Evolutionary conservation across 2,888 invertebrate species (phyloP), one percentile per base, ranked within the genome.

Genomic region (Ormyrus rosae): DNA sequence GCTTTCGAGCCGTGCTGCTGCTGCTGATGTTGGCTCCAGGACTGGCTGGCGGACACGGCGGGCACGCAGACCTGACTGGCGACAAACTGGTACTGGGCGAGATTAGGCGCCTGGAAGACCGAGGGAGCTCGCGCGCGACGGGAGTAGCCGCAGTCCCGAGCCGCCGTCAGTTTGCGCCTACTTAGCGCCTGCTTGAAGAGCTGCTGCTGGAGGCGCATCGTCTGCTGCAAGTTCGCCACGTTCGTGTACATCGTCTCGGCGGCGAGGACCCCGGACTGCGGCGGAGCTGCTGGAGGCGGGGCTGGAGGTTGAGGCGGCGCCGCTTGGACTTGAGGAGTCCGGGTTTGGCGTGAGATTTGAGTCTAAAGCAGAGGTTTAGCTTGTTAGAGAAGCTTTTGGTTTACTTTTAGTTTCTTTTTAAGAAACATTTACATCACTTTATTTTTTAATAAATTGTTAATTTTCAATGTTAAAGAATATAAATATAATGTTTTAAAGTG

Each of bases 231-330:
- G 87, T 95, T 94, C 0, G 94, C 94, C 64, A 93, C 92, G 86
- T 94, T 94, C 13, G 95, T 94, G 90, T 95, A 95, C 94, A 95
- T 94, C 0, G 94, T 94, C 78, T 94, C 93, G 0, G 93, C 92
- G 2, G 92, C 88, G 55, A 91, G 85, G 2, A 82, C 85, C 34
- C 80, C 0, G 72, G 78, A 76, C 45, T n/a, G 74, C 71, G 60
- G 81, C 56, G 80, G 80, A 34, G 34, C 34, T 34, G 34, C 34
- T 34, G 34, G 34, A 34, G 34, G 34, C 2, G 34, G 34, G 3
- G 34, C 34, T 3, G 34, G 34, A 34, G 34, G 74, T 81, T 64
- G 69, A 70, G 79, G 80, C 48, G 19, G n/a, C 6, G 56, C 46
- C 34, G 34, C 34, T 34, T 34, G 34, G 34, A 34, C 34, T 34